phyloP scores from a whole-genome alignment of 1,140 invertebrate species.

The Pseudomyrmex dendroicus region DNA sequence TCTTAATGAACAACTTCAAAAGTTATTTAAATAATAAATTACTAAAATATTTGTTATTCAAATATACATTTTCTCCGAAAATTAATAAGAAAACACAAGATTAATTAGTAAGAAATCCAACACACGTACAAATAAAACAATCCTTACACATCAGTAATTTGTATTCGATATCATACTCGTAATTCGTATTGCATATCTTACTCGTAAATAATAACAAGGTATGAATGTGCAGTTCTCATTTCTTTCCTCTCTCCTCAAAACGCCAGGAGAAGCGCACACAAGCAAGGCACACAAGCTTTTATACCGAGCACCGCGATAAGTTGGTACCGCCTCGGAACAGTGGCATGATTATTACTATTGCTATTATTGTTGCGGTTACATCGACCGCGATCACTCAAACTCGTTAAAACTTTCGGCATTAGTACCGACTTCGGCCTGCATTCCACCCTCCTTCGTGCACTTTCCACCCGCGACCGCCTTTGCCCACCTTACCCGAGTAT shows the following conservation, averaged over 20 bases:
- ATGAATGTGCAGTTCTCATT: conserved; percentile 9
- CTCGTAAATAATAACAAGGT: neutral
- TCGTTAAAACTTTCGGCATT: conserved; percentile 85
- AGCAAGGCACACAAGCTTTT: conserved; percentile 26
- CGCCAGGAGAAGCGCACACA: neutral
- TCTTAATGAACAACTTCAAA: too few species aligned
- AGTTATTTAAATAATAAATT: too few species aligned
- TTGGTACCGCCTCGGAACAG: conserved; percentile 76
- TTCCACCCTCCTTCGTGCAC: conserved; percentile 77
- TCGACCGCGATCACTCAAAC: conserved; percentile 84
- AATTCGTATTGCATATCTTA: neutral
- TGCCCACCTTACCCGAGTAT: conserved; percentile 28
- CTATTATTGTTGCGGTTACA: conserved; percentile 83
- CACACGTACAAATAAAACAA: too few species aligned
- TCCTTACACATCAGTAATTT: neutral
- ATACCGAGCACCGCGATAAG: conserved; percentile 75
- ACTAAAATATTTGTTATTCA: neutral
- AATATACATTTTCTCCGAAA: neutral
- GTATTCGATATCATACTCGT: neutral
- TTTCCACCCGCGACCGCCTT: conserved; percentile 67
- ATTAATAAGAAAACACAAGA: too few species aligned
- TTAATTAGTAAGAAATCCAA: too few species aligned
- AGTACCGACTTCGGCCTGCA: conserved; percentile 79
- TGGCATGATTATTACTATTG: conserved; percentile 79
- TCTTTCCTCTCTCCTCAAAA: conserved; percentile 34